These are phyloP conservation scores for Phyllostomus discolor DNA, from an alignment of 2,113 vertebrate species.

Conservation along the genomic window DNA sequence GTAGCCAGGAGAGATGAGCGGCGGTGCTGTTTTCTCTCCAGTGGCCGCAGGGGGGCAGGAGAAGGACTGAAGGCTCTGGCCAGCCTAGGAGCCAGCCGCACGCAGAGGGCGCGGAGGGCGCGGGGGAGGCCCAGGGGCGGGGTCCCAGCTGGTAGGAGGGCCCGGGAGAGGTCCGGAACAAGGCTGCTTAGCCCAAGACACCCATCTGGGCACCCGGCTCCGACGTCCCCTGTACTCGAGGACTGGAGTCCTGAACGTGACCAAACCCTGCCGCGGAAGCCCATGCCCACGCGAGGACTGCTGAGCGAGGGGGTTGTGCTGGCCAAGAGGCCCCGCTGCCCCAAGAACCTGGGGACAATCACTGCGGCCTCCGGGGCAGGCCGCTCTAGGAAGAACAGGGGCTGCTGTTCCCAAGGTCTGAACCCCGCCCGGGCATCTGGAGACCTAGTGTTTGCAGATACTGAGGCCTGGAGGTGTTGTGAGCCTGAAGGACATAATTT, in stretches of 20 bases:
- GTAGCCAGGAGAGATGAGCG: fast-evolving
- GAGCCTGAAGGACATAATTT: not conserved
- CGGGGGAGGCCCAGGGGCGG: not conserved
- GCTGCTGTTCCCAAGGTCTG: not conserved
- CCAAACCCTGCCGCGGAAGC: not conserved
- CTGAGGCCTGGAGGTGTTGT: not conserved
- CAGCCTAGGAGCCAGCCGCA: not conserved
- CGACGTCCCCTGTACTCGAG: not conserved
- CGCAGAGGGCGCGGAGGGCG: not conserved
- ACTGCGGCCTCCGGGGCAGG: not conserved
- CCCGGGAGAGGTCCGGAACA: not conserved
- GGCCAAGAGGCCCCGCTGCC: not conserved
- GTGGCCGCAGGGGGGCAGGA: conserved; percentile 56
- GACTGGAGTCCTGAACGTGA: not conserved
- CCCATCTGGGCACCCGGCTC: not conserved
- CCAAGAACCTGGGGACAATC: not conserved
- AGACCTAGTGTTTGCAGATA: not conserved
- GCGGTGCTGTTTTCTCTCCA: not conserved
- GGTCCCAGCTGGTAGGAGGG: fast-evolving
- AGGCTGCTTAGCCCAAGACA: not conserved
- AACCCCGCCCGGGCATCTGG: not conserved
- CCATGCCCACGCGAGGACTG: not conserved
- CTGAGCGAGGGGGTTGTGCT: not conserved
- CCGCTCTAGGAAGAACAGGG: not conserved
- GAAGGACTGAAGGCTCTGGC: not conserved